Evolutionary conservation across 2,888 invertebrate species (phyloP).

Genomic region (Acleris laterana): DNA sequence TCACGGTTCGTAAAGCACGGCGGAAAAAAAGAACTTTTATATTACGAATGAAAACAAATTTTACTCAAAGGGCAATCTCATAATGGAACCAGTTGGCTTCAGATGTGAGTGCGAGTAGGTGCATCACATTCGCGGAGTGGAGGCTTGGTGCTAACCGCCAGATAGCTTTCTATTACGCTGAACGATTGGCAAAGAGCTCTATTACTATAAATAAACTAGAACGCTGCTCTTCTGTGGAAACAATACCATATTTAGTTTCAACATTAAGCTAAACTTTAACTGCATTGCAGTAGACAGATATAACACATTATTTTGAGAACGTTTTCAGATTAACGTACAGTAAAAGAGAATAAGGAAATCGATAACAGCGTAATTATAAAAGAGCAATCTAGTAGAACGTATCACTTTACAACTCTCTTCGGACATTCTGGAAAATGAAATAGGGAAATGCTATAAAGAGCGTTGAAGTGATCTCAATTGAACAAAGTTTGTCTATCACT

Average conservation of each 20-base stretch:
- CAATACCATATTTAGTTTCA: not conserved
- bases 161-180: conserved; percentile 60
- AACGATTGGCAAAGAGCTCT: conserved; percentile 48
- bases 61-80: conserved; percentile 79
- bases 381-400: conserved; percentile 44
- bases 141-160: conserved; percentile 63
- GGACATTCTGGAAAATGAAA: conserved; percentile 64
- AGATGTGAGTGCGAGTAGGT: conserved; percentile 61
- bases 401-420: conserved; percentile 46
- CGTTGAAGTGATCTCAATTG: conserved; percentile 76
- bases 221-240: conserved; percentile 12
- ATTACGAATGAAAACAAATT: conserved; percentile 75
- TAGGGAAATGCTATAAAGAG: conserved; percentile 68
- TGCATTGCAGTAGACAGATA: too few species aligned
- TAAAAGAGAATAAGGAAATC: not conserved
- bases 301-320: too few species aligned
- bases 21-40: conserved; percentile 66
- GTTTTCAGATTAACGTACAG: too few species aligned
- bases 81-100: conserved; percentile 75
- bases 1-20: conserved; percentile 58
- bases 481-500: conserved; percentile 79
- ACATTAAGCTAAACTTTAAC: not conserved
- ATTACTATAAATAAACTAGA: conserved; percentile 32
- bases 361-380: not conserved
- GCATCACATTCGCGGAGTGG: conserved; percentile 61